These are phyloP conservation scores for Labeo rohita DNA, from an alignment of 2,113 vertebrate genomes.

Conservation along the genomic window DNA sequence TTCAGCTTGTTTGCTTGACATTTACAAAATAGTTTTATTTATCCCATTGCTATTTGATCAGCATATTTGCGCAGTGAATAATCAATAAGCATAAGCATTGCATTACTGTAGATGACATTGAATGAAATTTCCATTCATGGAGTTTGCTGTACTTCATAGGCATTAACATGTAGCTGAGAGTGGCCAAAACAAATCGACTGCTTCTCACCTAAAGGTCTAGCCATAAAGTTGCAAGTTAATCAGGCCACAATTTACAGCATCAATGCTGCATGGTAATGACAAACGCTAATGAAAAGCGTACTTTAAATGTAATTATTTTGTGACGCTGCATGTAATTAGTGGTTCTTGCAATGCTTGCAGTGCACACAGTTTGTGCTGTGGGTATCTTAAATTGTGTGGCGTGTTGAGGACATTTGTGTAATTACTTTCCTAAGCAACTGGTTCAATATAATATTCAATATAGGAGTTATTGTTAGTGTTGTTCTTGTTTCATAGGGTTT, in stretches of 20 bases:
- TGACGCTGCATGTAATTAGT: background rate
- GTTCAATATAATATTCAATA: background rate
- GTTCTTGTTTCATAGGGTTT: background rate
- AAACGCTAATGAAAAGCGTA: background rate
- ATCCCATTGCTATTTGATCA: conserved; percentile 44
- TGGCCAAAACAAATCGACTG: background rate
- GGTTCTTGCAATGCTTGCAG: background rate
- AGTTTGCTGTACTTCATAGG: conserved; percentile 20
- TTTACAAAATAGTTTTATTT: conserved; percentile 53
- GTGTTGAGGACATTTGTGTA: background rate
- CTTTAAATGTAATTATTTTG: conserved; percentile 22
- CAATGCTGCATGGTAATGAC: conserved; percentile 11
- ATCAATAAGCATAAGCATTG: conserved; percentile 48
- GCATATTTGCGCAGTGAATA: conserved; percentile 37
- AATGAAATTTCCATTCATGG: conserved; percentile 14
- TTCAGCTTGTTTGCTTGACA: conserved; percentile 47
- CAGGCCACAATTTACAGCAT: background rate
- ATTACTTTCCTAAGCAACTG: background rate
- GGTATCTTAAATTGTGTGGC: conserved; percentile 4
- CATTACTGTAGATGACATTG: conserved; percentile 42
- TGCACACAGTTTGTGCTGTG: background rate
- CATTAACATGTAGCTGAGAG: conserved; percentile 11
- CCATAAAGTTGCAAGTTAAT: background rate
- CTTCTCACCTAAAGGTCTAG: background rate
- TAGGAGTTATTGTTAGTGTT: background rate